Evolutionary conservation across 1,140 invertebrate genomes (phyloP).

Genomic region (Pristionchus pacificus): DNA sequence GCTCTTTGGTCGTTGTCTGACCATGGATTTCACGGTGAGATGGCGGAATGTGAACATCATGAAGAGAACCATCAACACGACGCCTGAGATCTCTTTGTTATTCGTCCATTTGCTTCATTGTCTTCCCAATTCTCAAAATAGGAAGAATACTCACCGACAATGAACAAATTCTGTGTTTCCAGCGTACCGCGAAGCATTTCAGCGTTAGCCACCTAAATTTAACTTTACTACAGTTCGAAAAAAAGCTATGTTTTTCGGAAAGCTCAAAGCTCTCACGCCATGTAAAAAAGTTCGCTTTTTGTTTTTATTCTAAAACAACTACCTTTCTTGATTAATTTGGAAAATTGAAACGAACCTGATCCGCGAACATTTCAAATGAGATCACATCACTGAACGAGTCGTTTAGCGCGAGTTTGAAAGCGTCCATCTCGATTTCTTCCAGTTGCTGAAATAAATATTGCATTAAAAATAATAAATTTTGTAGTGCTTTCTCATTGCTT

Average conservation of each 20-base stretch:
- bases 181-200: slow-evolving; percentile 29
- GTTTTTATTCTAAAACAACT: neutral
- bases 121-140: no score
- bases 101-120: no score
- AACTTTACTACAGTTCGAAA: slow-evolving; percentile 4
- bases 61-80: slow-evolving; percentile 24
- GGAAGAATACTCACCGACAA: no score
- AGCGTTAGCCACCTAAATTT: slow-evolving; percentile 28
- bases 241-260: no score
- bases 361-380: neutral
- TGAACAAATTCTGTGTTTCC: slow-evolving; percentile 19
- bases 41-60: slow-evolving; percentile 25
- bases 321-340: neutral
- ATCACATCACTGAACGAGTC: neutral
- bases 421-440: slow-evolving; percentile 1
- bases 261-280: neutral
- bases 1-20: neutral
- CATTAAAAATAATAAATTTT: no score
- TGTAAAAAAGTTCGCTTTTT: neutral
- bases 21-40: slow-evolving; percentile 22
- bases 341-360: slow-evolving; percentile 1
- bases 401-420: neutral
- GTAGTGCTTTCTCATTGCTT: neutral
- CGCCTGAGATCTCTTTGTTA: no score
- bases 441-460: no score